These are phyloP conservation scores for Manacus vitellinus DNA, from an alignment of 2,113 vertebrate species.

Conservation along the genomic window DNA sequence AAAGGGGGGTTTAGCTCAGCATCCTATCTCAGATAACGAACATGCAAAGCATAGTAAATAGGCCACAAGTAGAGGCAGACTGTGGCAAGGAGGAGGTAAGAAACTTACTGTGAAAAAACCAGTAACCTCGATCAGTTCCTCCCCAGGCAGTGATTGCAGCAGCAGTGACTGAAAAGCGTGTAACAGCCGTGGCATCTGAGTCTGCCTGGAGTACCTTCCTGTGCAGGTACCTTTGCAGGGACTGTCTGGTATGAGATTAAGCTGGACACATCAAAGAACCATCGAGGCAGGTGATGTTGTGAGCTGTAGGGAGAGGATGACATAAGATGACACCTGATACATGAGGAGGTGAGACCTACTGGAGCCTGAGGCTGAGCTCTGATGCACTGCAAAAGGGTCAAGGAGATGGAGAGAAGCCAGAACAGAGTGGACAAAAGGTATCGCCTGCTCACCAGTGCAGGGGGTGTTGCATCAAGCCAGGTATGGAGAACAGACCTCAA, in stretches of 20 bases:
- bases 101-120: not conserved
- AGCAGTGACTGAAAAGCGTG: conserved; percentile 5
- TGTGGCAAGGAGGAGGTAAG: not conserved
- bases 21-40: not conserved
- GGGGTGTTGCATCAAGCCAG: not conserved
- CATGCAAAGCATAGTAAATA: not conserved
- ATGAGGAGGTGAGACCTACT: not conserved
- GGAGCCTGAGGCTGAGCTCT: not conserved
- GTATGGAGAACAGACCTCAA: not conserved
- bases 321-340: not conserved
- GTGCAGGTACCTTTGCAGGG: not conserved
- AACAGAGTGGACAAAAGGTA: not conserved
- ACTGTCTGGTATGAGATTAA: not conserved
- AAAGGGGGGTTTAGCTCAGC: not conserved
- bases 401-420: not conserved
- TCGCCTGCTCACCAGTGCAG: not conserved
- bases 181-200: conserved; percentile 1
- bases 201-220: not conserved
- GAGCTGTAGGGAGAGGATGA: not conserved
- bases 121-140: not conserved
- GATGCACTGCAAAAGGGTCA: not conserved
- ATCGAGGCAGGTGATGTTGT: conserved; percentile 1
- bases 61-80: conserved; percentile 18
- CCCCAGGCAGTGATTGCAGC: not conserved
- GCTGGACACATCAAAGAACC: conserved; percentile 37